Base-by-base conservation (phyloP, 2,888 invertebrate species). In the Leptarthrus brevirostris region DNA sequence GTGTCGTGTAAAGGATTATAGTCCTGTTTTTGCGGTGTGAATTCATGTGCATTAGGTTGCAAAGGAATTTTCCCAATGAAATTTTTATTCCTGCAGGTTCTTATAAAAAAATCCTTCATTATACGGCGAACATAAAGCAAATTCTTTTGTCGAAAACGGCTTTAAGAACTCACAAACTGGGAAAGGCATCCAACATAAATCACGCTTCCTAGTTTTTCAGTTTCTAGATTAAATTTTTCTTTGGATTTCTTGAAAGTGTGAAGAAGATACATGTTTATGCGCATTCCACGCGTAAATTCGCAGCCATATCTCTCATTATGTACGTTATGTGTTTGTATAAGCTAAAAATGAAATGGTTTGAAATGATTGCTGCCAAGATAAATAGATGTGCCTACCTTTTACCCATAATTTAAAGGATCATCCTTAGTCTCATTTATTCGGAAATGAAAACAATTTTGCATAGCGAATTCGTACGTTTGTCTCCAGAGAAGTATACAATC, bases 61-160 rank as follows among this genome's bases (percentile, higher is more conserved):
- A 16, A 69, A 30, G 52, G 12, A 30, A 52, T 24, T 40, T 66
- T 52, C 52, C 30, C 18, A 69, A 69, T 52, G 52, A 44, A 69
- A 69, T 52, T 52, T 18, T 16, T 36, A 54, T 58, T 36, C 58
- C 20, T 1, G 26, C 6, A 66, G 16, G 10, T 44, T 26, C 47
- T 40, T 66, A 66, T 66, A 47, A 66, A 47, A 66, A 66, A 66
- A 47, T 47, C 64, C 44, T 66, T 66, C 64, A 66, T 66, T 66
- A 66, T n/a, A 36, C 34, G 20, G 58, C 20, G 58, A 58, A 58
- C 18, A 20, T 16, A 36, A n/a, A 20, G 34, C 18, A 36, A n/a
- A 58, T 58, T 34, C 30, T 56, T 56, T 56, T 24, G 58, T 20
- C 16, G 18, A 30, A 30, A 12, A 36, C n/a, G 20, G 36, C n/a